Conservation (phyloP, 2,888 invertebrate genomes). For the Drepana falcataria region DNA sequence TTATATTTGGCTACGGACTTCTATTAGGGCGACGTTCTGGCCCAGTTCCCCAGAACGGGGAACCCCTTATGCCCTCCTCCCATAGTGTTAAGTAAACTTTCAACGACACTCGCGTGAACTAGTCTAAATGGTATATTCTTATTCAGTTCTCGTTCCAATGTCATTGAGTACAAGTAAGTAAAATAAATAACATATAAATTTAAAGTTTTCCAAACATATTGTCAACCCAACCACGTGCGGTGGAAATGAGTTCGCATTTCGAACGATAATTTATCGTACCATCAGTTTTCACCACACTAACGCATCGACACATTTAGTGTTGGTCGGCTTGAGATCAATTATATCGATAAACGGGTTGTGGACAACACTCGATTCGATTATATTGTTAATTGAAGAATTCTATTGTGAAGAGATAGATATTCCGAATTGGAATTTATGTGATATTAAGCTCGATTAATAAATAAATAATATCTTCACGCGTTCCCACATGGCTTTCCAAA, state of each 20-base stretch:
- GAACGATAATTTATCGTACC: slow-evolving; percentile 22
- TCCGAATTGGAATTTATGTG: no score
- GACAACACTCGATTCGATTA: slow-evolving; percentile 28
- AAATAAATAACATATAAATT: background rate
- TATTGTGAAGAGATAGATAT: no score
- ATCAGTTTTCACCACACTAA: slow-evolving; percentile 32
- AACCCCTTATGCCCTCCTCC: no score
- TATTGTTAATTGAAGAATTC: slow-evolving; percentile 21
- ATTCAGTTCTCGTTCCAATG: background rate
- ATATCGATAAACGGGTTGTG: slow-evolving; percentile 33
- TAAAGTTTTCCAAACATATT: slow-evolving; percentile 14
- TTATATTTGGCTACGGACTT: no score
- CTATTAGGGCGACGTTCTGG: no score
- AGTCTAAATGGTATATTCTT: background rate
- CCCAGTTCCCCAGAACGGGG: no score
- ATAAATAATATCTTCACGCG: no score
- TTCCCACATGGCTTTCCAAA: no score
- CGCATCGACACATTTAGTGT: slow-evolving; percentile 19
- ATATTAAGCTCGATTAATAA: no score
- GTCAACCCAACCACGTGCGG: slow-evolving; percentile 18
- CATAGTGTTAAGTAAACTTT: background rate
- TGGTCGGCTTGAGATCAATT: slow-evolving; percentile 25
- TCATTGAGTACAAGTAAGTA: background rate
- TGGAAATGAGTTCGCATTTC: slow-evolving; percentile 25
- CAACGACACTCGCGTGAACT: background rate